Percentiles rank a stretch among this genome's conserved stretches.
These are phyloP conservation scores for Cynopterus brachyotis DNA, from an alignment of 2,113 vertebrate species.

Conservation along the genomic window DNA sequence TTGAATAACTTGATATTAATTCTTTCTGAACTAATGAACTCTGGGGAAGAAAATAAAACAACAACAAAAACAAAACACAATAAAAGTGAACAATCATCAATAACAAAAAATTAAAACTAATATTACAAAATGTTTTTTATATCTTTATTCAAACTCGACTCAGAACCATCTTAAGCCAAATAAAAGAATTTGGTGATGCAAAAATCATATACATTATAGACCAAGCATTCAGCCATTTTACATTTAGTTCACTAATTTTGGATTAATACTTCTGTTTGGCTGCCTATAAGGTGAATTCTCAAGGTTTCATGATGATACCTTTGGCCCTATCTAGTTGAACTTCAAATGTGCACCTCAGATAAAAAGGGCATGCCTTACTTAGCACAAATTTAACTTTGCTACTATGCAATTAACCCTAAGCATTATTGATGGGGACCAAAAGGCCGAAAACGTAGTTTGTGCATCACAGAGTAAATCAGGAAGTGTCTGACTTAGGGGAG, in stretches of 20 bases:
- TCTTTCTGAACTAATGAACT: not conserved
- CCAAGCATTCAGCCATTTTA: not conserved
- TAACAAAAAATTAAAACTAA: not conserved
- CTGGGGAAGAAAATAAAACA: not conserved
- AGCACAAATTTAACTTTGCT: not conserved
- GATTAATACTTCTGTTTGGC: not conserved
- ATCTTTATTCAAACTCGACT: not conserved
- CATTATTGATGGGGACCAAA: not conserved
- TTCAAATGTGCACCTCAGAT: not conserved
- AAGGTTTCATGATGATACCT: not conserved
- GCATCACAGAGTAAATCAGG: not conserved
- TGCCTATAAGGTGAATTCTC: not conserved
- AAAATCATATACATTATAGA: constrained; percentile 17
- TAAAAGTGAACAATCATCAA: not conserved
- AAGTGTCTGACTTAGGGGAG: not conserved
- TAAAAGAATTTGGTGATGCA: not conserved
- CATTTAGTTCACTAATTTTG: not conserved
- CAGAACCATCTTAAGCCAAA: constrained; percentile 11
- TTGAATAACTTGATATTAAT: constrained; percentile 22
- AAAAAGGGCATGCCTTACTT: not conserved
- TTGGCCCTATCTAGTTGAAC: not conserved
- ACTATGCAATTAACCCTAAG: not conserved
- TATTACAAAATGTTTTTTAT: not conserved
- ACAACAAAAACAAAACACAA: not conserved
- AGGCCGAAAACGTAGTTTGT: not conserved